phyloP scores from a whole-genome alignment of 92 coral and sea anemone species.

The Phenganax subtilis region DNA sequence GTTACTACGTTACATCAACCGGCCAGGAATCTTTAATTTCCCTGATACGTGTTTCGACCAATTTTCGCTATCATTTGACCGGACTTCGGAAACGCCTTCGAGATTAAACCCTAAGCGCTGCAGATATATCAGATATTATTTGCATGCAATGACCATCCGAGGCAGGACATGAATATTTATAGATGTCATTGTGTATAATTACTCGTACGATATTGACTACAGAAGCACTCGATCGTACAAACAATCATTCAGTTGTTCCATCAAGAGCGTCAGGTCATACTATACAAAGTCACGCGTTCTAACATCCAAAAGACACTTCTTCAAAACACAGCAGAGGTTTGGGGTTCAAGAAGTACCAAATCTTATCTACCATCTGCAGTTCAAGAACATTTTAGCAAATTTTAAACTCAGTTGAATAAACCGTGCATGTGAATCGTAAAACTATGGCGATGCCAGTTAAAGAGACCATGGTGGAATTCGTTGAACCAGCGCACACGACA shows the following conservation, averaged over 20 bases:
- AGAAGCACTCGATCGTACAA: neutral
- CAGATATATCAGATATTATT: too few species aligned
- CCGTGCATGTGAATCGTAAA: too few species aligned
- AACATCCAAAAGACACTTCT: neutral
- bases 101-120: too few species aligned
- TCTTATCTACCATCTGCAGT: too few species aligned
- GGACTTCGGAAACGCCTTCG: neutral
- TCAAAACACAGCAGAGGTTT: neutral
- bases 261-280: neutral
- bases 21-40: too few species aligned
- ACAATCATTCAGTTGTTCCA: neutral
- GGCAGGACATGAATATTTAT: neutral
- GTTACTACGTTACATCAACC: too few species aligned
- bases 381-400: too few species aligned
- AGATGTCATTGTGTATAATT: neutral
- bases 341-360: neutral
- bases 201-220: neutral
- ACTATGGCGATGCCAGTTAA: too few species aligned
- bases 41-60: too few species aligned
- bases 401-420: too few species aligned
- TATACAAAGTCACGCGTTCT: neutral
- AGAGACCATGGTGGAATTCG: too few species aligned
- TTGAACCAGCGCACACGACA: too few species aligned
- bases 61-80: neutral
- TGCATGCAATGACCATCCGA: neutral